Base-by-base conservation (phyloP, 2,113 vertebrate genomes). In the Montifringilla adamsi region DNA sequence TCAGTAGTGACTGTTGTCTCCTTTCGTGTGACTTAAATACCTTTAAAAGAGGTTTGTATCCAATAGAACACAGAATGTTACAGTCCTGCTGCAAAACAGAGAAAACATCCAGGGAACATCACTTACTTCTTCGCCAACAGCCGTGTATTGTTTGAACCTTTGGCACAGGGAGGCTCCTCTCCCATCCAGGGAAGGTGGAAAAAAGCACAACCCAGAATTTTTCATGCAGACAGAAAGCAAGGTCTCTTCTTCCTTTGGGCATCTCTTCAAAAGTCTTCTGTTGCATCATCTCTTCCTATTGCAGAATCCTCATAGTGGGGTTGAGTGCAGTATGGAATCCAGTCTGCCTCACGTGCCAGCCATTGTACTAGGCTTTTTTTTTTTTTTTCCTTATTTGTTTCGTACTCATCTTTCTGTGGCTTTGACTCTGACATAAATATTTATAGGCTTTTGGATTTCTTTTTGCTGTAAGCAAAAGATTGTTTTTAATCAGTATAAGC, bases 351-450 rank as follows among this genome's bases (percentile, higher is more conserved):
- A 49, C 7, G 12, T 77, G 69, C 91, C 78, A 94, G 69, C 28
- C 90, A 94, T 66, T 94, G 77, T 87, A 69, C 50, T 89, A 70
- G 72, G 17, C 60, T 91, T 81, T 64, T 50, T 50, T 23, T 4
- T 12, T 26, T 27, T 39, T 27, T 91, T 79, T 95, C 18, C n/a
- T 93, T 80, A 11, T 30, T 69, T 93, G 72, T 67, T 96, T 97
- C 78, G 90, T 94, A 60, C 68, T 93, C 72, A 92, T 89, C 66
- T 89, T 84, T 87, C 77, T 97, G 92, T 52, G 87, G 90, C 79
- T 96, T 95, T 93, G 83, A 94, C 76, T 96, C 60, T 93, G 92
- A 90, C 72, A 78, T 90, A 96, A 97, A 93, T 91, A 67, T 96
- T 96, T 96, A 90, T 78, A 95, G 84, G 87, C 67, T 67, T 91